phyloP scores from a whole-genome alignment of 2,888 invertebrate species.

The Xestia ashworthii region DNA sequence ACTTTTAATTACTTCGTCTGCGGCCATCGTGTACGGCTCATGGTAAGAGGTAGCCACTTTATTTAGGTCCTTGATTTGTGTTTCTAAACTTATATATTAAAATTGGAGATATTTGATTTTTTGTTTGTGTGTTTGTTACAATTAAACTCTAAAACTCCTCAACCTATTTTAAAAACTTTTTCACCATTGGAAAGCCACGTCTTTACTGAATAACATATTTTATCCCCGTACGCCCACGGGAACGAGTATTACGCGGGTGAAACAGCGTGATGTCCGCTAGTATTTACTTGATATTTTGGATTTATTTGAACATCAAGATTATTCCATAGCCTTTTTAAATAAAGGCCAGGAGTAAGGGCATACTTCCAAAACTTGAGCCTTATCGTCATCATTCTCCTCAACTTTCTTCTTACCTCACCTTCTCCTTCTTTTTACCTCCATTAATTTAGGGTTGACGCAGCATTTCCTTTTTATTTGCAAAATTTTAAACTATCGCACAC shows the following conservation, averaged over 20 bases:
- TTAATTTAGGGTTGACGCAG: not conserved
- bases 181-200: no score
- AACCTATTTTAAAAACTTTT: no score
- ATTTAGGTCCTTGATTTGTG: not conserved
- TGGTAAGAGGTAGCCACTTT: not conserved
- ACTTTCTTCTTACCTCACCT: not conserved
- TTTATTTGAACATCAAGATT: not conserved
- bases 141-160: no score
- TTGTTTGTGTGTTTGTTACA: no score
- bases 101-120: no score
- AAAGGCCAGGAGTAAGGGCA: not conserved
- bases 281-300: not conserved
- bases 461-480: no score
- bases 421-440: not conserved
- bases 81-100: not conserved
- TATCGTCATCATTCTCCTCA: not conserved
- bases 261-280: no score
- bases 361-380: not conserved
- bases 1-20: constrained; percentile 79
- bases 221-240: no score
- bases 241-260: no score
- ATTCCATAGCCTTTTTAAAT: not conserved
- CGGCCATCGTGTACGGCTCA: constrained; percentile 43
- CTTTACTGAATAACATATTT: no score
- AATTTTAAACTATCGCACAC: not conserved